Conservation (phyloP, 2,888 invertebrate species). For the Eudemis profundana region DNA sequence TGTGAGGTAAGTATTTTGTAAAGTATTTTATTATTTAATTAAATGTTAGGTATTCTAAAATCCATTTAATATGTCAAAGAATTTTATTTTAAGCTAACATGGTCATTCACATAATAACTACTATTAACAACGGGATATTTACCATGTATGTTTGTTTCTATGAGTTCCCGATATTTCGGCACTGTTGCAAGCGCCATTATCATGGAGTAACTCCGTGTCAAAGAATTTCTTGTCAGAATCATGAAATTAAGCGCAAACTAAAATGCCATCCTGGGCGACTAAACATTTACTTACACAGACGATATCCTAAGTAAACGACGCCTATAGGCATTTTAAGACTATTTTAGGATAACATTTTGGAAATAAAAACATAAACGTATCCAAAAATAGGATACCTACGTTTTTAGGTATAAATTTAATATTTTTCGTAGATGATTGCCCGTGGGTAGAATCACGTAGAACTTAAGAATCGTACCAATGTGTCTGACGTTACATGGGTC, state of each 20-base stretch:
- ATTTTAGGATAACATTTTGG: conserved; percentile 2
- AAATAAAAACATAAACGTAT: neutral
- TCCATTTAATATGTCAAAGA: no score
- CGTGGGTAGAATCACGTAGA: neutral
- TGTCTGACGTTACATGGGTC: neutral
- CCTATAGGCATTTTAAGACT: neutral
- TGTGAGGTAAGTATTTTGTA: no score
- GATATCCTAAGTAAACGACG: neutral
- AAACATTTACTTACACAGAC: conserved; percentile 1
- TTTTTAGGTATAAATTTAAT: neutral
- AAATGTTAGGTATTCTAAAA: no score
- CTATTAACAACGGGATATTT: no score
- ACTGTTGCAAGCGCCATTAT: no score
- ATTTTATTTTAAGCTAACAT: no score
- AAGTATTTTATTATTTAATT: no score
- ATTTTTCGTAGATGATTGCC: neutral
- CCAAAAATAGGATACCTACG: neutral
- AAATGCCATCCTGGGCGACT: neutral
- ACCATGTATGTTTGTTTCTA: no score
- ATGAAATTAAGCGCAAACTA: neutral
- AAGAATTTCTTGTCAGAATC: no score
- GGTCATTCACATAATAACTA: no score
- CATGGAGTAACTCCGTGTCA: neutral
- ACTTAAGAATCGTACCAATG: neutral
- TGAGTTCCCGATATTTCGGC: no score